A percentile compares a stretch with the other conserved stretches of the same genome.
phyloP scores from a whole-genome alignment of 1,140 invertebrate genomes.

The Spodoptera frugiperda region DNA sequence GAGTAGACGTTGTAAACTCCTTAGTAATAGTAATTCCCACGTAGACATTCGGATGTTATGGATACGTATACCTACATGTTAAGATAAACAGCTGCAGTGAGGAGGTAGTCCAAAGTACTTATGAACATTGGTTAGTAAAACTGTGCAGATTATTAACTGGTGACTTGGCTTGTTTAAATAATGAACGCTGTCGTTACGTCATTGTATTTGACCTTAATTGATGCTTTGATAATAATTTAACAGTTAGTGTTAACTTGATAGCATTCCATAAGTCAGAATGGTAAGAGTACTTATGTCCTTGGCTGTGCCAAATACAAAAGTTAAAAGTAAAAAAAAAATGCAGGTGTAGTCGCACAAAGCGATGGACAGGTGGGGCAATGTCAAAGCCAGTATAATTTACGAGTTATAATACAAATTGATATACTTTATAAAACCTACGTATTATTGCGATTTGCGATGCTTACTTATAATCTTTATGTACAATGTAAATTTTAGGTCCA shows the following conservation, averaged over 20 bases:
- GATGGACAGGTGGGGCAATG: background rate
- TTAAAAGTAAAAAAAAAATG: background rate
- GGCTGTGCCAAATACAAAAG: no score
- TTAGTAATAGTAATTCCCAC: conserved; percentile 13
- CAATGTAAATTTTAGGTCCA: no score
- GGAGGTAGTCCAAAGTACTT: background rate
- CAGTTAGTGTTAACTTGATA: conserved; percentile 17
- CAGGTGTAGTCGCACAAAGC: conserved; percentile 1
- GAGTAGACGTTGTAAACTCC: conserved; percentile 22
- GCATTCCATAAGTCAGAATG: background rate
- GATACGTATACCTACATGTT: conserved; percentile 2
- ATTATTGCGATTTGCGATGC: no score
- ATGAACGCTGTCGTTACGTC: background rate
- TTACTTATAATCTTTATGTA: no score
- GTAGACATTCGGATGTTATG: conserved; percentile 31
- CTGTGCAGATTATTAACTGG: conserved; percentile 10
- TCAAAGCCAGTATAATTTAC: background rate
- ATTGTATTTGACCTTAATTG: conserved; percentile 24
- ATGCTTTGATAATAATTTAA: conserved; percentile 37
- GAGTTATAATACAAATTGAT: background rate
- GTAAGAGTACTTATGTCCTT: background rate
- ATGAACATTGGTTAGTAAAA: conserved; percentile 15
- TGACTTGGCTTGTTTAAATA: background rate
- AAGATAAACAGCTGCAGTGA: conserved; percentile 27
- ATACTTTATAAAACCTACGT: background rate